These are phyloP conservation scores for Nesoenas mayeri DNA, from an alignment of 2,113 vertebrate species.

Conservation along the genomic window DNA sequence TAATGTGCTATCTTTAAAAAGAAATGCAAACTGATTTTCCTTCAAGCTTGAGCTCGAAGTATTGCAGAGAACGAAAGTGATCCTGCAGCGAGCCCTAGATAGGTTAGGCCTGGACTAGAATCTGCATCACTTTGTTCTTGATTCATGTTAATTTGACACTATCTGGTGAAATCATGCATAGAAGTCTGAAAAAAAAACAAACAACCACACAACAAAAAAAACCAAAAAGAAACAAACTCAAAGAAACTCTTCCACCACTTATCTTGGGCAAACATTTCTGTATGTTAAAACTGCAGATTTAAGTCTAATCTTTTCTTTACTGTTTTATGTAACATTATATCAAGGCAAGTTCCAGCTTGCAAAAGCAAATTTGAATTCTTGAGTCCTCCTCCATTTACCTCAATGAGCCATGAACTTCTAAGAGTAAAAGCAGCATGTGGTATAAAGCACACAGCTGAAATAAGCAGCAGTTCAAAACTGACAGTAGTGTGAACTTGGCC, in stretches of 20 bases:
- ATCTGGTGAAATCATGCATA: neutral
- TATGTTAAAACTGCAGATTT: neutral
- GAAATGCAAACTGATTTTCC: neutral
- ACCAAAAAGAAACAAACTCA: neutral
- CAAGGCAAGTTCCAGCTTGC: neutral
- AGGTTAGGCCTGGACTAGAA: neutral
- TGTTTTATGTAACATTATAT: neutral
- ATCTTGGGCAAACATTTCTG: neutral
- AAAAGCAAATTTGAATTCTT: neutral
- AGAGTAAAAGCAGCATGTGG: neutral
- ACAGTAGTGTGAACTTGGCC: neutral
- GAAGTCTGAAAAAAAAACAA: neutral
- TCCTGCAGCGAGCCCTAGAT: neutral
- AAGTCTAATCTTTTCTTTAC: neutral
- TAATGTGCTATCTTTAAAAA: neutral
- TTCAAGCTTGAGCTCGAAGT: neutral
- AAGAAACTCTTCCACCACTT: neutral
- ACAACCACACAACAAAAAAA: too few species aligned
- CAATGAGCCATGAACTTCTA: neutral
- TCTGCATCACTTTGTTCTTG: neutral
- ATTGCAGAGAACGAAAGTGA: neutral
- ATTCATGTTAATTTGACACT: neutral
- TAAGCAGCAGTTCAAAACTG: neutral
- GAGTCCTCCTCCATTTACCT: neutral
- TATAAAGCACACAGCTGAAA: neutral